Evolutionary conservation across 2,797 vertebrate genomes (phyloP).

Genomic region (Amphiprion clarkii): DNA sequence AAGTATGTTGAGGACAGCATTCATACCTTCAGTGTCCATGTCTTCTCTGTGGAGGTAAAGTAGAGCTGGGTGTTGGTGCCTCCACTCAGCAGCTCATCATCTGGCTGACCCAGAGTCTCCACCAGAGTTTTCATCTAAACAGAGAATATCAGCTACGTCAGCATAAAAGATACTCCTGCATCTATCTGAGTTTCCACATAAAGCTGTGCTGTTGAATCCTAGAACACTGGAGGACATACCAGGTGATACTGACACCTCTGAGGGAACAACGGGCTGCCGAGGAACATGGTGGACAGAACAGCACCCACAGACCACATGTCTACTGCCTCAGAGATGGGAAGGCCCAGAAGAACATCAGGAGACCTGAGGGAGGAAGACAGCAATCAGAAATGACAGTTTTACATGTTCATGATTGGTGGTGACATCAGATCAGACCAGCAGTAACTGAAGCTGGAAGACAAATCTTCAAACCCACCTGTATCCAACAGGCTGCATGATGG

Average conservation of each 20-base stretch:
- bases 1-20: not conserved
- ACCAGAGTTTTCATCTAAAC: too few relatives aligned
- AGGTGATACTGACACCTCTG: conserved; percentile 1
- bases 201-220: too few relatives aligned
- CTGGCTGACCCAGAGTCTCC: too few relatives aligned
- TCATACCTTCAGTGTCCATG: not conserved
- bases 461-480: not conserved
- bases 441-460: not conserved
- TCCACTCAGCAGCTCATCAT: too few relatives aligned
- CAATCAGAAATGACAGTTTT: not conserved
- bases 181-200: too few relatives aligned
- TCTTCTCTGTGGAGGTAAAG: not conserved
- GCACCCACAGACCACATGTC: conserved; percentile 9
- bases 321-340: not conserved
- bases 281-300: conserved; percentile 3
- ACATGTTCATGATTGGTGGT: not conserved
- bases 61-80: not conserved
- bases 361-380: not conserved
- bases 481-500: not conserved
- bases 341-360: conserved; percentile 16
- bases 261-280: not conserved
- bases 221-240: not conserved
- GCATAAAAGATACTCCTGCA: too few relatives aligned
- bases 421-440: not conserved
- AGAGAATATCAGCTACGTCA: too few relatives aligned